These are phyloP conservation scores for fruit fly (Drosophila melanogaster) DNA, from an alignment of 1,140 invertebrate species.

Conservation along the genomic window Release_6_plus_ISO1_MT NT_033779.5:672001-672500, in stretches of 20 bases:
- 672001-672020: constrained; percentile 25
- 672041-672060: constrained; percentile 56
- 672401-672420: constrained; percentile 27
- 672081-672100: constrained; percentile 10
- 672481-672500: constrained; percentile 1
- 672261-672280: constrained; percentile 37
- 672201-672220: constrained; percentile 81
- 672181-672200: constrained; percentile 75
- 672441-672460: constrained; percentile 84
- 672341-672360: constrained; percentile 71
- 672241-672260: constrained; percentile 31
- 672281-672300: constrained; percentile 14
- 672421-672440: constrained; percentile 63
- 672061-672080: constrained; percentile 63
- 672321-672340: constrained; percentile 38
- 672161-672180: constrained; percentile 76
- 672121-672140: constrained; percentile 34
- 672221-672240: constrained; percentile 23
- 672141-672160: constrained; percentile 26
- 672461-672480: constrained; percentile 73
- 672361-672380: constrained; percentile 35
- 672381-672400: constrained; percentile 43
- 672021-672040: constrained; percentile 31
- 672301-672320: constrained; percentile 10
- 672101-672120: constrained; percentile 70